Evolutionary conservation across 2,113 vertebrate genomes (phyloP).

Genomic region (Glaucidium brasilianum): DNA sequence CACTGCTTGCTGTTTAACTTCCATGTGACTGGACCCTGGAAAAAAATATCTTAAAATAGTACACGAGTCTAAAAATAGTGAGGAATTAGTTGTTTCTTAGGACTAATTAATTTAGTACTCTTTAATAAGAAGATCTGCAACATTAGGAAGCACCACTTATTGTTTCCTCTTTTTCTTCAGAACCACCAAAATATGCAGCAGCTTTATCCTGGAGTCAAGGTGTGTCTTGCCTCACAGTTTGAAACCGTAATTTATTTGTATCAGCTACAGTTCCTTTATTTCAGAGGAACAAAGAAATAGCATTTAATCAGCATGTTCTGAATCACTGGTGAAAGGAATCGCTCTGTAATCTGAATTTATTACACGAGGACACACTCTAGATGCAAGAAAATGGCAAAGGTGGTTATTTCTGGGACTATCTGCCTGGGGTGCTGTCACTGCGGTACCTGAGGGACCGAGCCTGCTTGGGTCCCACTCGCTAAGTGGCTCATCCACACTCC

Average conservation of each 20-base stretch:
- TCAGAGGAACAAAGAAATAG: background rate
- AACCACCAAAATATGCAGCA: background rate
- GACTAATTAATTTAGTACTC: background rate
- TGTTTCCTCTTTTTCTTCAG: background rate
- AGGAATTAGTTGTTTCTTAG: background rate
- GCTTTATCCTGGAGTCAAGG: background rate
- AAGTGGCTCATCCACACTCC: background rate
- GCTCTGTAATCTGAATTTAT: background rate
- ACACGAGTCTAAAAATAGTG: background rate
- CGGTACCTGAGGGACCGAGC: background rate
- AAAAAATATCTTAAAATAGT: background rate
- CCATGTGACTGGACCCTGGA: slow-evolving; percentile 13
- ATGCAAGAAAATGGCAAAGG: background rate
- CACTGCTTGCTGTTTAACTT: slow-evolving; percentile 41
- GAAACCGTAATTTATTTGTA: slow-evolving; percentile 15
- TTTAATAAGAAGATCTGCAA: background rate
- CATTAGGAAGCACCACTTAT: background rate
- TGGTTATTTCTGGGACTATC: background rate
- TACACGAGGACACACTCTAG: background rate
- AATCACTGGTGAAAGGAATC: slow-evolving; percentile 21
- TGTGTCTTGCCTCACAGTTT: slow-evolving; percentile 4
- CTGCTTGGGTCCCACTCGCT: background rate
- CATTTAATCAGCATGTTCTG: slow-evolving; percentile 34
- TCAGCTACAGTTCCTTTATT: background rate
- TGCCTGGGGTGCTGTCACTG: background rate